A percentile compares a stretch with the other conserved stretches of the same genome.
Conservation (phyloP, 2,797 vertebrate species). For the Triplophysa bombifrons region DNA sequence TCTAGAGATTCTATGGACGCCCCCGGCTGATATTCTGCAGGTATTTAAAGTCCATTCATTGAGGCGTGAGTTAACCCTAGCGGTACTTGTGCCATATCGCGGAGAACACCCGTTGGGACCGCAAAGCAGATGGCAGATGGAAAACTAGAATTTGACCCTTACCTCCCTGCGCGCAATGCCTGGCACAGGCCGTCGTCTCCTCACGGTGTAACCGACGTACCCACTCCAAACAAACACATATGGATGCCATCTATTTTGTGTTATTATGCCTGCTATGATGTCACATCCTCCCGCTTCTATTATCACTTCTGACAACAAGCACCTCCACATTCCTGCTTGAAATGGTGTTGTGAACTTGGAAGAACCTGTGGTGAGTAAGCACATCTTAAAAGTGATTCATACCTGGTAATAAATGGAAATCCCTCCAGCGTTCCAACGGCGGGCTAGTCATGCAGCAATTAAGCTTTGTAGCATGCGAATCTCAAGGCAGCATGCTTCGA, state of each 20-base stretch:
- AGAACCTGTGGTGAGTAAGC: constrained; percentile 65
- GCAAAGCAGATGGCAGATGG: constrained; percentile 76
- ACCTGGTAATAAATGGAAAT: constrained; percentile 73
- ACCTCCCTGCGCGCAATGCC: constrained; percentile 68
- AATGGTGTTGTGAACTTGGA: constrained; percentile 37
- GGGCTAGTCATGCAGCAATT: constrained; percentile 75
- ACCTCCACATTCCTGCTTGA: constrained; percentile 32
- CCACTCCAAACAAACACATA: constrained; percentile 60
- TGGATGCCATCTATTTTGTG: constrained; percentile 55
- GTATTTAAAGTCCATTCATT: constrained; percentile 35
- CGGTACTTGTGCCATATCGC: constrained; percentile 6
- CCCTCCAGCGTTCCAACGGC: constrained; percentile 73
- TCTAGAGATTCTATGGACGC: constrained; percentile 25
- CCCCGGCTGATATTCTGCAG: constrained; percentile 46
- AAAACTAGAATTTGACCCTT: constrained; percentile 72
- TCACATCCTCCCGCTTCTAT: constrained; percentile 49
- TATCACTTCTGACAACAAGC: constrained; percentile 43
- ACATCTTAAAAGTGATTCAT: constrained; percentile 77
- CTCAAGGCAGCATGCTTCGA: constrained; percentile 72
- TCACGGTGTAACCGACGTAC: constrained; percentile 65
- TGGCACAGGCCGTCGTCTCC: constrained; percentile 65
- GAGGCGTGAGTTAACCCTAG: constrained; percentile 46
- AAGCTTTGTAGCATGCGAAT: constrained; percentile 73
- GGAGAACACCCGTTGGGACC: constrained; percentile 30
- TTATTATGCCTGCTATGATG: constrained; percentile 47